Conservation (phyloP, 2,797 vertebrate genomes). For the Manis crassicaudata region DNA sequence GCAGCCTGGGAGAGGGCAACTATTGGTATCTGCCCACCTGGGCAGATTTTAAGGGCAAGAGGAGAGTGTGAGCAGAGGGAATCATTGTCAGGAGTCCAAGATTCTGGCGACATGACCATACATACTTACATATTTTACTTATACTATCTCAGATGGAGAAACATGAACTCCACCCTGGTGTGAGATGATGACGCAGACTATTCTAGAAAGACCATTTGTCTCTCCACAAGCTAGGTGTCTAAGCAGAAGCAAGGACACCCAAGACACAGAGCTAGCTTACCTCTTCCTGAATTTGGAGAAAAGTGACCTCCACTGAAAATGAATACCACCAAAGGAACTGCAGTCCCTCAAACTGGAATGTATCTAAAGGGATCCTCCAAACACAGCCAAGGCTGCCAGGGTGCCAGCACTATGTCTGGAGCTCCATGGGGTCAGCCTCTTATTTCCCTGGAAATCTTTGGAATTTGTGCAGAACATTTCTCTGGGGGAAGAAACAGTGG, state of each 20-base stretch:
- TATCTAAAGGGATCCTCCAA: no score
- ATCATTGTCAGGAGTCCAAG: background rate
- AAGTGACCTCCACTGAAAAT: background rate
- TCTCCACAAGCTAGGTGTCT: background rate
- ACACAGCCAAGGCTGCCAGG: fast-evolving
- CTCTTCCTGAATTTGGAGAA: background rate
- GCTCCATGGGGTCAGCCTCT: no score
- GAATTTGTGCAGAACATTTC: background rate
- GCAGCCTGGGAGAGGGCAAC: background rate
- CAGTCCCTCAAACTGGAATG: background rate
- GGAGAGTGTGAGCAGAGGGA: background rate
- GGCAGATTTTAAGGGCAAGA: background rate
- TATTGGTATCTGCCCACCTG: background rate
- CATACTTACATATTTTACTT: background rate
- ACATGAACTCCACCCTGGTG: background rate
- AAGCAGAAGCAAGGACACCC: background rate
- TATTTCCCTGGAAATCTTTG: background rate
- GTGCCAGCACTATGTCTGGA: background rate
- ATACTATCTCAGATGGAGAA: background rate
- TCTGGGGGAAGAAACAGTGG: background rate
- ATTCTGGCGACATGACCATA: no score
- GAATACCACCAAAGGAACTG: background rate
- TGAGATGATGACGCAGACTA: fast-evolving
- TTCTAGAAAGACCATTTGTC: background rate
- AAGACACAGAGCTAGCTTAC: background rate